Base-by-base conservation (phyloP, 1,140 invertebrate species). In the Ostrea edulis region DNA sequence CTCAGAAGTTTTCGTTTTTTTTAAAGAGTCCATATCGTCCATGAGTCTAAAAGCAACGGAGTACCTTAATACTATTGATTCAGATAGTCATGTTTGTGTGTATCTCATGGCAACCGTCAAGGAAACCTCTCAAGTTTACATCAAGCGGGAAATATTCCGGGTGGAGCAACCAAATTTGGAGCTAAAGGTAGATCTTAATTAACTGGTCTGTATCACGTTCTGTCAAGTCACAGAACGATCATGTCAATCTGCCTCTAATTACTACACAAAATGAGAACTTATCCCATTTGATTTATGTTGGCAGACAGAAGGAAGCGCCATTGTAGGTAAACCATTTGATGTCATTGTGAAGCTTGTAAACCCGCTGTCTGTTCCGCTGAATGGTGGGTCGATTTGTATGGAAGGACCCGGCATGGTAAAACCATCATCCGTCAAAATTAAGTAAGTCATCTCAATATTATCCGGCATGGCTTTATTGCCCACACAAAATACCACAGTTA, bases 151-250 rank as follows among this genome's bases (percentile, higher is more conserved):
- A 25, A 91, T 91, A 29, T 87, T 91, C 55, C 91, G 91, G 90
- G 87, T 93, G 52, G 93, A 94, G 54, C 93, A 93, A 85, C 93
- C 93, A 2, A 91, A 93, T 82, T 88, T 94, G 54, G 93, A 93
- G 25, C 88, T 94, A 14, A 93, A 93, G 91, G 93, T 94, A 44
- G 35, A 58, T 68, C 12, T 53, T 25, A 77, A n/a, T n/a, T n/a
- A 0, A 35, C 68, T n/a, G 12, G 25, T 35, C 14, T 29, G 68
- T 29, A 20, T n/a, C 14, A 8, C 54, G 2, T 55, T 9, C 3
- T 62, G 12, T 20, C n/a, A n/a, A n/a, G 17, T 62, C 17, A 62
- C 1, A 20, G 55, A 62, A 44, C 12, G n/a, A 62, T 62, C n/a
- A 62, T 17, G n/a, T 62, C 17, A 20, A 44, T 62, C 0, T 62